A percentile compares a stretch with the other conserved stretches of the same genome.
Conservation (phyloP, 2,797 vertebrate genomes). For the Lutra lutra region DNA sequence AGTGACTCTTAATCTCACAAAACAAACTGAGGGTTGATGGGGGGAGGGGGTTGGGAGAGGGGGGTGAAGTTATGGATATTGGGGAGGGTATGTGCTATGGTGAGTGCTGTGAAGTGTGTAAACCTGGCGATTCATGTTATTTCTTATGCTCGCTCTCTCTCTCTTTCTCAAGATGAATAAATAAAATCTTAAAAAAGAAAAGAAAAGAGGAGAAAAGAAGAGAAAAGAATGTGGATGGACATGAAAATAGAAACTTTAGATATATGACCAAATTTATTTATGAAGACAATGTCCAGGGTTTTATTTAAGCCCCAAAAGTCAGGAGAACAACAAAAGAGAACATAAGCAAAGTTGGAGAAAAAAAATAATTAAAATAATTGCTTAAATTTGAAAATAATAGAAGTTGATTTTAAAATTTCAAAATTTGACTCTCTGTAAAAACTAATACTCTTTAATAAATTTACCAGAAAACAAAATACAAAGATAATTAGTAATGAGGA, state of each 20-base stretch:
- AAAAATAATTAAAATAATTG: conserved; percentile 7
- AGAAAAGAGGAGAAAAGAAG: background rate
- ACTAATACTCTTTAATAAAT: background rate
- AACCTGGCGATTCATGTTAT: too few species aligned
- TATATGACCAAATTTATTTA: background rate
- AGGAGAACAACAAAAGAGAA: background rate
- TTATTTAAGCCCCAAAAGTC: conserved; percentile 13
- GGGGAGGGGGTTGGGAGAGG: too few species aligned
- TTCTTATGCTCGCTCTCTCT: too few species aligned
- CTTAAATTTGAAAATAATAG: background rate
- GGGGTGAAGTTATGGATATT: too few species aligned
- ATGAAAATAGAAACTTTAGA: background rate
- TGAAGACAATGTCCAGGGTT: background rate
- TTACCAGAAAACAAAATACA: background rate
- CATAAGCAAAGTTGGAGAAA: background rate
- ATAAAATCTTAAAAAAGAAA: too few species aligned
- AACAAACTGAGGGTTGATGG: too few species aligned
- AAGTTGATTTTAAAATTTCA: conserved; percentile 22
- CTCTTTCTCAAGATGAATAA: too few species aligned
- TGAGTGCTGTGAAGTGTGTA: too few species aligned
- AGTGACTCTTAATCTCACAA: too few species aligned
- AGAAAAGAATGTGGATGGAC: background rate
- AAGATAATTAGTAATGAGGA: conserved; percentile 15
- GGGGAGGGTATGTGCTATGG: too few species aligned
- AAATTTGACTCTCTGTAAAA: background rate